phyloP scores from a whole-genome alignment of 2,888 invertebrate species.

The Muschampia plurimacula region DNA sequence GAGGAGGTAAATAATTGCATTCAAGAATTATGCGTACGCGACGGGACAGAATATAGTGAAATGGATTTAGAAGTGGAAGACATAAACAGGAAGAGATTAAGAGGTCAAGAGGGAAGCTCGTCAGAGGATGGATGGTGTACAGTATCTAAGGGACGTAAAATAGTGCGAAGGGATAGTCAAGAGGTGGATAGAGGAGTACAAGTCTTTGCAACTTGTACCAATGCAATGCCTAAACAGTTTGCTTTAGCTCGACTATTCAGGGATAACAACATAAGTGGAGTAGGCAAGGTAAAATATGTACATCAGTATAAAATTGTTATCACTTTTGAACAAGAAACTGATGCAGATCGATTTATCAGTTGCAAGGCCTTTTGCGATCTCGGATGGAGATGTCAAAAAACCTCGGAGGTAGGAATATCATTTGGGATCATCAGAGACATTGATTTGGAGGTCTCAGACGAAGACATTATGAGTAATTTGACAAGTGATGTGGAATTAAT shows the following conservation, averaged over 20 bases:
- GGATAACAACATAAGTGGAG: neutral
- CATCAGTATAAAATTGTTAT: neutral
- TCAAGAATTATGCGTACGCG: neutral
- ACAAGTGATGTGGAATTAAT: conserved; percentile 25
- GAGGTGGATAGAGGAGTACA: neutral
- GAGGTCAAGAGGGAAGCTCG: neutral
- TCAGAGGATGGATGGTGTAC: neutral
- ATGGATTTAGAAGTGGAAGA: neutral
- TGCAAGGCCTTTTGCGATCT: neutral
- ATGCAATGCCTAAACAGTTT: neutral
- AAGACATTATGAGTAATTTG: conserved; percentile 37
- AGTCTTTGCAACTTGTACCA: neutral
- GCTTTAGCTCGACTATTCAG: neutral
- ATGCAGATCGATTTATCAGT: neutral
- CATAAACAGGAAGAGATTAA: neutral
- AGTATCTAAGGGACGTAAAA: neutral
- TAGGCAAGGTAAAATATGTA: neutral
- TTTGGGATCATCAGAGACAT: neutral
- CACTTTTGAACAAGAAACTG: neutral
- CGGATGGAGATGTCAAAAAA: neutral
- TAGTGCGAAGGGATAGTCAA: neutral
- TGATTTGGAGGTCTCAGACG: neutral
- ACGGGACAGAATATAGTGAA: neutral
- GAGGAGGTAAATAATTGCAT: neutral
- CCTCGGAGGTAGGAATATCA: neutral